A percentile compares a stretch with the other conserved stretches of the same genome.
Evolutionary conservation across 2,888 invertebrate genomes (phyloP).

Genomic region (Hyles lineata): DNA sequence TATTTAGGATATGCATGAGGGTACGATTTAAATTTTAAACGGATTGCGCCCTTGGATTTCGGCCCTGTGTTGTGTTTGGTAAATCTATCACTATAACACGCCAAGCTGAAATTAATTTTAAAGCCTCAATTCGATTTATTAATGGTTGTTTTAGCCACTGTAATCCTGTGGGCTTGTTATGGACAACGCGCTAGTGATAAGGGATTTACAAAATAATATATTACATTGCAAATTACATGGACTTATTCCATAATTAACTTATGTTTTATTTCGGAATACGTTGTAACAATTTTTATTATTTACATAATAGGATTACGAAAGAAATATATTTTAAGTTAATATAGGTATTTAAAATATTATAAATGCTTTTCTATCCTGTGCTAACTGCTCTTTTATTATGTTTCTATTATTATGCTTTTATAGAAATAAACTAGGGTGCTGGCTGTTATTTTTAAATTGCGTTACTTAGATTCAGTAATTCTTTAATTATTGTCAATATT

Average conservation of each 20-base stretch:
- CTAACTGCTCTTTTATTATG: no score
- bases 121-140: conserved; percentile 70
- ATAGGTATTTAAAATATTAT: not conserved
- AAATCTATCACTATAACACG: conserved; percentile 77
- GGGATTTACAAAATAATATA: conserved; percentile 62
- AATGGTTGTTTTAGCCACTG: conserved; percentile 70
- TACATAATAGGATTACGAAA: not conserved
- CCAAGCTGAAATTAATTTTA: conserved; percentile 62
- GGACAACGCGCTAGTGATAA: conserved; percentile 61
- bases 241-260: not conserved
- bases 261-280: not conserved
- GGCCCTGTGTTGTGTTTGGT: conserved; percentile 76
- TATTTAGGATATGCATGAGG: conserved; percentile 85
- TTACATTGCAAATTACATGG: conserved; percentile 50
- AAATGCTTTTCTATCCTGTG: no score
- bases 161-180: conserved; percentile 57
- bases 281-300: not conserved
- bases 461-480: no score
- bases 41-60: conserved; percentile 83
- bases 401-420: no score
- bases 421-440: no score
- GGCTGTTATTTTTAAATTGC: no score
- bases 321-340: not conserved
- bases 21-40: conserved; percentile 85
- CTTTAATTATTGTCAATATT: no score